Base-by-base conservation (phyloP, 1,140 invertebrate species). In the Dysdera silvatica region DNA sequence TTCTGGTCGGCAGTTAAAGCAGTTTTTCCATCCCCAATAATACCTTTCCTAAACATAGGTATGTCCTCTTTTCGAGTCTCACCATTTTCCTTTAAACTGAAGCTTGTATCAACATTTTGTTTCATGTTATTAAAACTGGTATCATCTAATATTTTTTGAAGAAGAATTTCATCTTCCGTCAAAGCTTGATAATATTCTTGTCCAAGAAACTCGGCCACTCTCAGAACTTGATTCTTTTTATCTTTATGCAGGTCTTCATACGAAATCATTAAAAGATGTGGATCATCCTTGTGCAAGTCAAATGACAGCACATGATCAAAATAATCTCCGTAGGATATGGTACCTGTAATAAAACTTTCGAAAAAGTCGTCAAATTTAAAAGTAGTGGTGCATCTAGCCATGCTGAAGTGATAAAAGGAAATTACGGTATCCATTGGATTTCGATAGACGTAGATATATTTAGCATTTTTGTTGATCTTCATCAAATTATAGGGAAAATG, bases 401-500 rank as follows among this genome's bases (percentile, higher is more conserved):
- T 10, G 18, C 35, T 49, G 20, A 61, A 56, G 33, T 65, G 57
- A 24, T 48, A 56, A 29, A 31, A 67, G n/a, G 62, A 65, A 6
- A 65, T 62, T 1, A 67, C 26, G 26, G 35, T 52, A 28, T 67
- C 66, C 18, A 54, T 61, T 3, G 66, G 66, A 32, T 65, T 37
- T 2, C 66, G 48, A 28, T 63, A 64, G 7, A 59, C 51, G 23
- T 67, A 67, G 7, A 90, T 78, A 7, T 5, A 87, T 78, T 81
- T 29, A 81, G 81, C 23, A 68, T 71, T 47, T 7, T n/a, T 7
- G n/a, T 53, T 62, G 7, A 62, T 54, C 0, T 87, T 85, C 26
- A 90, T 71, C n/a, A 91, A 75, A 37, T 82, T 79, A 66, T 88
- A 79, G 1, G 87, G 85, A 28, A 92, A 76, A 74, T 93, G 89